Evolutionary conservation across 2,888 invertebrate genomes (phyloP), one percentile per base, ranked within the genome.

Genomic region (Lasioglossum morio): DNA sequence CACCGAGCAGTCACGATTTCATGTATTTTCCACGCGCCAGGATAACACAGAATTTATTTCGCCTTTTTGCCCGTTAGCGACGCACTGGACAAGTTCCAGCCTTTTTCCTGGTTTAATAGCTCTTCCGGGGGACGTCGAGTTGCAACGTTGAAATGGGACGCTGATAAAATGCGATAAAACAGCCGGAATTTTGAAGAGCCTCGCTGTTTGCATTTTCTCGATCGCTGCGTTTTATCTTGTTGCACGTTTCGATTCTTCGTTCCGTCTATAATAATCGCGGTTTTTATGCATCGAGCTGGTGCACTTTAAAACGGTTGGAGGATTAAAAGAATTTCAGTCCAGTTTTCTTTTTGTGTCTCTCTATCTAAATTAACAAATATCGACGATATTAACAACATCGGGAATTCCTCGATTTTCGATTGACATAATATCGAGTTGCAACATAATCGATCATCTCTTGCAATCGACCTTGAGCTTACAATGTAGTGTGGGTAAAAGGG

Each of bases 31-130:
- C 37, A 30, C 72, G 60, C 37, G n/a, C 34, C 57, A 40, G 37
- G 60, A 27, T 57, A 70, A 81, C 48, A 30, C 74, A 40, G 66
- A 63, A 79, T 73, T 66, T 57, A 57, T 75, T 43, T 70, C 43
- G 80, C 57, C 43, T 76, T 80, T 81, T 69, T 70, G 43, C 72
- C 73, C 46, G 63, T 48, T 66, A 69, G 69, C 77, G 48, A 37
- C 69, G 48, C 53, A 69, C 77, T 77, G 72, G 72, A 79, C 60
- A 16, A 34, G 73, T 43, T 60, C 79, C 79, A 79, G 60, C 30
- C 30, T 79, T 79, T 79, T 63, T 79, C 34, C 79, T 73, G 46
- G 79, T 66, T 73, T 63, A 72, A 79, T 73, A 79, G 72, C 73
- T 73, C 73, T 73, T 79, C 63, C 73, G 34, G 72, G 34, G 73